Evolutionary conservation across 2,113 vertebrate genomes (phyloP).

Genomic region (Mionectes macconnelli): DNA sequence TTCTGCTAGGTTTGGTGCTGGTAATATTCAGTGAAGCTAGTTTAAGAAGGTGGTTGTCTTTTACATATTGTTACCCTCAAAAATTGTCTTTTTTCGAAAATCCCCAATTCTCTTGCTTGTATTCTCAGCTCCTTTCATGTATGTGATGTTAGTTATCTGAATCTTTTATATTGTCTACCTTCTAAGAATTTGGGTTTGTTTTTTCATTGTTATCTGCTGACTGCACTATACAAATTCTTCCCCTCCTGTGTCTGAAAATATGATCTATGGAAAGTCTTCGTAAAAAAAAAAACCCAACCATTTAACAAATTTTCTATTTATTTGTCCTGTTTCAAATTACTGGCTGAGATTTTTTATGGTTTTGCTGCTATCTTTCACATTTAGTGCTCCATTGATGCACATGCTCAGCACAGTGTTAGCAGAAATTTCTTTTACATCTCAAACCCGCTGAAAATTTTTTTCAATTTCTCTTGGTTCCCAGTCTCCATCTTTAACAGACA

Average conservation of each 20-base stretch:
- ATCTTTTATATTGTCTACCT: background rate
- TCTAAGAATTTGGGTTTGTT: background rate
- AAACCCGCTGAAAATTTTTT: background rate
- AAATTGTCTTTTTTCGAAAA: background rate
- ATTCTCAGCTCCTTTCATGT: background rate
- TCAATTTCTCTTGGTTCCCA: background rate
- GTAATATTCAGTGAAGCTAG: background rate
- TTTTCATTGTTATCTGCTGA: background rate
- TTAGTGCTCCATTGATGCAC: background rate
- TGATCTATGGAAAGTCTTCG: background rate
- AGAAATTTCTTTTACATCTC: background rate
- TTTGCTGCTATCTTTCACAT: background rate
- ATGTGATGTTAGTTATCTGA: background rate
- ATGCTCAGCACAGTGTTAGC: background rate
- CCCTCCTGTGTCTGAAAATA: background rate
- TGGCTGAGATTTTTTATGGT: background rate
- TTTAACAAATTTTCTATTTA: slow-evolving; percentile 3
- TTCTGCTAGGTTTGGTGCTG: background rate
- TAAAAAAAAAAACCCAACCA: background rate
- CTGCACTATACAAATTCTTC: background rate
- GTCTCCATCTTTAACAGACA: background rate
- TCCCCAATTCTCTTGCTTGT: background rate
- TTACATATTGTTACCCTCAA: background rate
- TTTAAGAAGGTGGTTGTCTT: background rate
- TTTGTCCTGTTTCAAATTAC: background rate